Evolutionary conservation across 2,113 vertebrate genomes (phyloP), one percentile per base, ranked within the genome.

Genomic region (Centrocercus urophasianus): DNA sequence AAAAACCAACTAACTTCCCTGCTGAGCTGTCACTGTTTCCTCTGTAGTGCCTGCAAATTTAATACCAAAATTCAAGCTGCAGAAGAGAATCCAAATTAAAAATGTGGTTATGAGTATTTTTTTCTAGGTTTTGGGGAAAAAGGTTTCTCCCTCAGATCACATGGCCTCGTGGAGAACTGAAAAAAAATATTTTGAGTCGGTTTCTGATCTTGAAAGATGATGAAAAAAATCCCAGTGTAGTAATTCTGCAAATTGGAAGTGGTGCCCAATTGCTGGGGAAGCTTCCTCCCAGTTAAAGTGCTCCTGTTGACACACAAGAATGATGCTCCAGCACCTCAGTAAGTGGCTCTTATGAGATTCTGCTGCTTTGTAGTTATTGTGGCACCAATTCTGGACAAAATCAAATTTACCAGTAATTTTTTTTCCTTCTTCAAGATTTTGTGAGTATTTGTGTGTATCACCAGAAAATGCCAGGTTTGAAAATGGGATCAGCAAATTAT

Each of bases 401-500:
- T 59, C 45, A 83, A 92, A 83, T 11, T 87, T 94, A 32, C 38
- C 34, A 61, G 79, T 38, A 72, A 38, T 42, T 61, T 67, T 87
- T 36, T 56, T 74, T 38, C 10, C 34, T 61, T 59, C 45, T 73
- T 66, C 38, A 32, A 52, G n/a, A 40, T 70, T 88, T 89, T 76
- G 30, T 56, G 40, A 40, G 12, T 87, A 65, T 60, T 90, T 89
- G 40, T 88, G n/a, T 72, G n/a, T 81, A 72, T 94, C 45, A 90
- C 11, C 45, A 90, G 76, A 40, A 83, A 90, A 69, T 75, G 85
- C 22, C 52, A 86, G 45, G 40, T 72, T 81, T 83, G 57, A 92
- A 93, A 93, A 88, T 11, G 28, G 43, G 72, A 93, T 95, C 87
- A 86, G 78, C 16, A 89, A 89, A 65, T 88, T 67, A 28, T 56